Conservation (phyloP, 2,797 vertebrate genomes). For the Schizopygopsis malacanthus region DNA sequence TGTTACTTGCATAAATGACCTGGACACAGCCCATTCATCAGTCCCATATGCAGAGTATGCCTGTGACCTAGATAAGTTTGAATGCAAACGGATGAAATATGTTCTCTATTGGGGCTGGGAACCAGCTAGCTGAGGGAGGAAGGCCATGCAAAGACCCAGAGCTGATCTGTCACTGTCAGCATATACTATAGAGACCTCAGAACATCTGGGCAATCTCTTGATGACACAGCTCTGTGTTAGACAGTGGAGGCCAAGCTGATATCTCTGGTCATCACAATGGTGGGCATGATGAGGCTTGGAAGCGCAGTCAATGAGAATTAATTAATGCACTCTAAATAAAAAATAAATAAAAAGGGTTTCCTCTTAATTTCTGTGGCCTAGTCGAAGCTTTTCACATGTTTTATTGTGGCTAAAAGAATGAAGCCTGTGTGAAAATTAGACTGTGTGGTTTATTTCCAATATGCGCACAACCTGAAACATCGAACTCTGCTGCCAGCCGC, state of each 20-base stretch:
- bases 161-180: slow-evolving; percentile 68
- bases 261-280: slow-evolving; percentile 32
- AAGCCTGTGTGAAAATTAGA: slow-evolving; percentile 21
- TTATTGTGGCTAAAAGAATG: neutral
- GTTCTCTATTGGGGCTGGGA: slow-evolving; percentile 49
- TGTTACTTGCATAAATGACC: slow-evolving; percentile 61
- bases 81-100: slow-evolving; percentile 63
- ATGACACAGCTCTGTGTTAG: slow-evolving; percentile 45
- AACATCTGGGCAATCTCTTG: slow-evolving; percentile 55
- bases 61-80: slow-evolving; percentile 65
- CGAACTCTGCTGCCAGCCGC: slow-evolving; percentile 1
- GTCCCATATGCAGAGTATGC: slow-evolving; percentile 55
- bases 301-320: neutral
- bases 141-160: slow-evolving; percentile 50
- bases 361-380: neutral
- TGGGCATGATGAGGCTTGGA: slow-evolving; percentile 1
- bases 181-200: slow-evolving; percentile 51
- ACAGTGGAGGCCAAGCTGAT: slow-evolving; percentile 46
- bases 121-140: slow-evolving; percentile 45
- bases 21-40: slow-evolving; percentile 55
- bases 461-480: neutral
- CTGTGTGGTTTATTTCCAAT: slow-evolving; percentile 36
- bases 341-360: neutral
- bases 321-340: neutral
- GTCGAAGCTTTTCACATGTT: slow-evolving; percentile 6